Percentiles rank a stretch among this genome's conserved stretches.
These are phyloP conservation scores for Synergus itoensis DNA, from an alignment of 2,888 invertebrate genomes.

Conservation along the genomic window DNA sequence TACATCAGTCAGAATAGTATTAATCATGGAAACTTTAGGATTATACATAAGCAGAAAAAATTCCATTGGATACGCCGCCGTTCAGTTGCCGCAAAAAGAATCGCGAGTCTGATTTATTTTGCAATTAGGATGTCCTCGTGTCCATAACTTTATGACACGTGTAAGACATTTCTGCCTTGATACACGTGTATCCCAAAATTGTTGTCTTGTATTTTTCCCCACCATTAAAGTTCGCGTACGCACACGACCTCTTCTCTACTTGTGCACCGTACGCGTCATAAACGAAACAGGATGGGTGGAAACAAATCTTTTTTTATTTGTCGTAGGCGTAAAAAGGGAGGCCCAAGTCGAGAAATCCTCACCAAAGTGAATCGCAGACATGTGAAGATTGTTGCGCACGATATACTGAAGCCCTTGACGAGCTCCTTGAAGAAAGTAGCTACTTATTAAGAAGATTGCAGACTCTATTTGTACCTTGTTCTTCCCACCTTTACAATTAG, in stretches of 20 bases:
- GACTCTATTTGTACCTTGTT: conserved; percentile 65
- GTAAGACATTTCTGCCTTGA: conserved; percentile 48
- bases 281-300: not conserved
- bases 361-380: conserved; percentile 3
- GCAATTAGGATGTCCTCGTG: conserved; percentile 26
- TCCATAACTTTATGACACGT: conserved; percentile 53
- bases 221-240: not conserved
- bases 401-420: conserved; percentile 37
- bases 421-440: conserved; percentile 48
- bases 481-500: conserved; percentile 64
- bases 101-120: conserved; percentile 25
- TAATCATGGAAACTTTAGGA: not conserved
- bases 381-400: not conserved
- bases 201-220: conserved; percentile 28
- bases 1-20: too few species aligned
- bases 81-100: conserved; percentile 4
- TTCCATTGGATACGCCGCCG: not conserved
- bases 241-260: not conserved
- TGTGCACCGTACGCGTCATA: conserved; percentile 24
- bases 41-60: not conserved
- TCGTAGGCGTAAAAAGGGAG: conserved; percentile 20
- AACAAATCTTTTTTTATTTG: not conserved
- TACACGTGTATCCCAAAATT: conserved; percentile 62
- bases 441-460: conserved; percentile 70
- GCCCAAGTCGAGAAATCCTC: not conserved